Conservation (phyloP, 2,797 vertebrate species). For the Echiichthys vipera region DNA sequence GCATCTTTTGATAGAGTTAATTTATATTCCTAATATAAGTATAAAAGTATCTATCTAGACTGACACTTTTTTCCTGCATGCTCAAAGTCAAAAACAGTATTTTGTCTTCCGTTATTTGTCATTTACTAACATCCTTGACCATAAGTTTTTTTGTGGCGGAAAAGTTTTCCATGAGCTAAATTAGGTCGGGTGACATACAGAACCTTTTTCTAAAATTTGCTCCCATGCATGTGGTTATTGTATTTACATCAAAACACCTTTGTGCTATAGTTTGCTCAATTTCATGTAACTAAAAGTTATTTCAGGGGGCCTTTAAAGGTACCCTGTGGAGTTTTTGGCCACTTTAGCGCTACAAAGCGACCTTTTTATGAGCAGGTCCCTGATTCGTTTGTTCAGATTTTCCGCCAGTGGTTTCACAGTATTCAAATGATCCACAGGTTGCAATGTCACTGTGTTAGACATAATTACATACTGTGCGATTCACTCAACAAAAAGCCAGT, state of each 20-base stretch:
- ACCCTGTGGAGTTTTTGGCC: not conserved
- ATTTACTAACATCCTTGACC: not conserved
- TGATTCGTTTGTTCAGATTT: not conserved
- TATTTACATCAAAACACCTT: not conserved
- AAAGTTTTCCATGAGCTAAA: not conserved
- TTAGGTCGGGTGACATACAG: not conserved
- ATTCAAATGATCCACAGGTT: constrained; percentile 9
- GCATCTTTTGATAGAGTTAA: not conserved
- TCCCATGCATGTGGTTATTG: no score
- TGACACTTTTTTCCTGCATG: not conserved
- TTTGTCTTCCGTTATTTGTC: not conserved
- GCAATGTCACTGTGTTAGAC: no score
- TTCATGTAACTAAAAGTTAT: not conserved
- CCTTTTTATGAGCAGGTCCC: not conserved
- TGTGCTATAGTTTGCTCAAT: not conserved
- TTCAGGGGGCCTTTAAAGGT: not conserved
- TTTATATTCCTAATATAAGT: not conserved
- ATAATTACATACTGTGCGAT: no score
- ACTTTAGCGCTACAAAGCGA: not conserved
- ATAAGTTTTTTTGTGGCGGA: not conserved
- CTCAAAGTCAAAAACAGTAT: not conserved
- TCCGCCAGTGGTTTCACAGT: not conserved
- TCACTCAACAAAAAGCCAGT: no score
- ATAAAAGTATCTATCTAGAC: not conserved
- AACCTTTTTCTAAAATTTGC: constrained; percentile 1